Evolutionary conservation across 2,113 vertebrate genomes (phyloP), one percentile per base, ranked within the genome.

Genomic region (Alces alces): DNA sequence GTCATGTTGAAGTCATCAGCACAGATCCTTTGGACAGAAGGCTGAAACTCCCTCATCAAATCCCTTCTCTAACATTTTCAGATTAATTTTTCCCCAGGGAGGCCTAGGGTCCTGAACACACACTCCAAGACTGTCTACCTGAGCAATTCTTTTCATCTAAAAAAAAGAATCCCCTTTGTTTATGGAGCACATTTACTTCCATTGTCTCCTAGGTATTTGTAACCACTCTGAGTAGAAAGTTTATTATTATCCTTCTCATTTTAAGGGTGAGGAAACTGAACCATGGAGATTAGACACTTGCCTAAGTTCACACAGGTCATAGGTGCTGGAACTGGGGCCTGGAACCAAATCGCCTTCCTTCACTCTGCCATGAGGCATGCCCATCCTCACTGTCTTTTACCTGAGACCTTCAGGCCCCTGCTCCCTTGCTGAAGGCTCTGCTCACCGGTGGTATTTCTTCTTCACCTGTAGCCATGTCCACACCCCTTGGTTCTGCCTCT

Each of bases 341-440:
- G 47, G 39, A 50, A 4, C 27, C 12, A 1, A 1, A 54, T 16
- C 45, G 14, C 15, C 55, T 43, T 25, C 36, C 61, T 66, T 55
- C 0, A 1, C 7, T 52, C 76, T 54, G 0, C 33, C 16, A 0
- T 7, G 10, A 16, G 9, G 57, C 17, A 4, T 23, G 55, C 2
- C 0, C 23, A 5, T 13, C 16, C 25, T 78, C 50, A 6, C 1
- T 1, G 15, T 10, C 73, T 39, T 45, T 60, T 1, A 0, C 36
- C 52, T 0, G 9, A 73, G 28, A 84, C 76, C 36, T 17, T 23
- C n/a, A 13, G 36, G 66, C 13, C 16, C 50, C 58, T 47, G 39
- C 4, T 4, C 45, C 5, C 54, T 58, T 28, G 25, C n/a, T 25
- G 2, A 80, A 73, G 78, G 28, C 61, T 36, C 33, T 50, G 78